These are phyloP conservation scores for Sanderia malayensis DNA, from an alignment of 30 jellyfish, hydroid and myxozoan genomes.

Conservation along the genomic window DNA sequence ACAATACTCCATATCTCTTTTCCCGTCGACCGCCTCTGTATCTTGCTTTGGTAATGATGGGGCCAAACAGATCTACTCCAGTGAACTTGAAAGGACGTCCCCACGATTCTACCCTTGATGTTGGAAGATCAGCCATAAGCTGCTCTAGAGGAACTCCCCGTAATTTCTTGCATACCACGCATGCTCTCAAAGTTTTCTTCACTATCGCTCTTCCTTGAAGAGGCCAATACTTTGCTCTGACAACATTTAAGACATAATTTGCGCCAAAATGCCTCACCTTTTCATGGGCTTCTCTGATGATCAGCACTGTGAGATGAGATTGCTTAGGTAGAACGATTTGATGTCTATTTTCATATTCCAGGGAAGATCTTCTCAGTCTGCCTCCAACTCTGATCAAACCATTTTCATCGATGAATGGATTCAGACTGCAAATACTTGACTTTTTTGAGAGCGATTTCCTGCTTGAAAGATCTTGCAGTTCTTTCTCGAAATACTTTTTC, in stretches of 20 bases:
- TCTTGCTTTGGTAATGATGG: constrained; percentile 21
- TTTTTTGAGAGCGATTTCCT: constrained; percentile 28
- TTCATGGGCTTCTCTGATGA: constrained; percentile 29
- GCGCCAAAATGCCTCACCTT: constrained; percentile 27
- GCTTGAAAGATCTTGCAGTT: too few relatives aligned
- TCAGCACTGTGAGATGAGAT: constrained; percentile 13
- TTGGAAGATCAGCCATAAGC: constrained; percentile 40
- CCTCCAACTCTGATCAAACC: constrained; percentile 62
- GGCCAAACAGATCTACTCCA: constrained; percentile 50
- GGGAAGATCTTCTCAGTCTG: constrained; percentile 38
- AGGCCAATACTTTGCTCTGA: constrained; percentile 40
- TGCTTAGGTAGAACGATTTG: constrained; percentile 39
- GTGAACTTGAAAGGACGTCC: constrained; percentile 32
- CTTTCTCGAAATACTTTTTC: constrained; percentile 25
- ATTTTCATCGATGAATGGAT: constrained; percentile 33
- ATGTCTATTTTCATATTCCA: constrained; percentile 21
- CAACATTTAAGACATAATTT: constrained; percentile 28
- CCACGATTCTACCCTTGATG: constrained; percentile 15
- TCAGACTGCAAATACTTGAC: constrained; percentile 19
- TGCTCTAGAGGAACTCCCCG: constrained; percentile 30
- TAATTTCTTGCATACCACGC: constrained; percentile 38
- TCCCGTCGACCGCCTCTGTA: constrained; percentile 36
- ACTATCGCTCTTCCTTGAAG: constrained; percentile 27
- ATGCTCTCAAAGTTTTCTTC: constrained; percentile 12
- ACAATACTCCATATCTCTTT: constrained; percentile 25